Percentiles rank a stretch among this genome's conserved stretches.
These are phyloP conservation scores for Callyntrura sp. DNA, from an alignment of 2,888 invertebrate genomes.

Conservation along the genomic window DNA sequence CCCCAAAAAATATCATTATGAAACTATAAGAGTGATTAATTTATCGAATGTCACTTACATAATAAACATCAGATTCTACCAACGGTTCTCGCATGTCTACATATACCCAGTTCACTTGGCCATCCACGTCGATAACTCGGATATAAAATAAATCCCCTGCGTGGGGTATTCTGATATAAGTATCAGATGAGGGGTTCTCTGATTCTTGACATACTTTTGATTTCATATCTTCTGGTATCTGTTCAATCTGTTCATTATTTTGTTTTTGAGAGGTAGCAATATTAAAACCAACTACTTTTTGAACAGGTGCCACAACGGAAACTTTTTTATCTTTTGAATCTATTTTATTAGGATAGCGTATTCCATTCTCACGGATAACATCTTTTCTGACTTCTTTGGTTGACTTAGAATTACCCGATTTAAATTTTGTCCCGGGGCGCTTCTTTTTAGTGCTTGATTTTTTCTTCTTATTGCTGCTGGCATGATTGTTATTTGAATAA, in stretches of 20 bases:
- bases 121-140: background rate
- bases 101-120: background rate
- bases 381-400: background rate
- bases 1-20: background rate
- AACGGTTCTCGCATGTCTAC: background rate
- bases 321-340: no score
- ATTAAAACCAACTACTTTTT: background rate
- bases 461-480: background rate
- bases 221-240: background rate
- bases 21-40: background rate
- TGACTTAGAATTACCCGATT: no score
- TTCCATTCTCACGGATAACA: background rate
- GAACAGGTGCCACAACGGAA: background rate
- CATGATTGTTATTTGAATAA: background rate
- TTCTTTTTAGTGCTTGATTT: no score
- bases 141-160: background rate
- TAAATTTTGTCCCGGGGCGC: no score
- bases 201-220: no score
- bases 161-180: background rate
- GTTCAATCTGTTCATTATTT: background rate
- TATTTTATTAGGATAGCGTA: background rate
- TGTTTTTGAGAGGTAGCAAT: background rate
- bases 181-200: background rate
- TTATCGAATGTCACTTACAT: constrained; percentile 5
- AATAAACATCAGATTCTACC: background rate